phyloP scores from a whole-genome alignment of 2,888 invertebrate genomes.

The Beris chalybata region DNA sequence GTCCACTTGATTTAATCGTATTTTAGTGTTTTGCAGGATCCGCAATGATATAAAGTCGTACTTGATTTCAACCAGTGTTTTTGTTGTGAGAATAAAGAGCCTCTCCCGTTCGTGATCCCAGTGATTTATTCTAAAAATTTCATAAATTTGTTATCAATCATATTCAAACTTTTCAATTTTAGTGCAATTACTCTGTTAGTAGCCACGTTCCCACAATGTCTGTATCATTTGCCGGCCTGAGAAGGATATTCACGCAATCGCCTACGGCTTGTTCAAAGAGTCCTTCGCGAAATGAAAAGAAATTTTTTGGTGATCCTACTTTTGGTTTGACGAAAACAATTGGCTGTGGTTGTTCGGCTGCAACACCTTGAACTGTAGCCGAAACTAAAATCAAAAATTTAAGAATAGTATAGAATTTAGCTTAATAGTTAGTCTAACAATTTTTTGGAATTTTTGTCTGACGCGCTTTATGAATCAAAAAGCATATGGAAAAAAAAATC shows the following conservation, averaged over 20 bases:
- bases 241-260: constrained; percentile 67
- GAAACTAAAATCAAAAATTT: constrained; percentile 2
- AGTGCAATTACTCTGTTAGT: constrained; percentile 71
- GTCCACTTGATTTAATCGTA: constrained; percentile 69
- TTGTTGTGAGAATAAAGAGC: constrained; percentile 73
- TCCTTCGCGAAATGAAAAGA: constrained; percentile 73
- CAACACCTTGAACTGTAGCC: not conserved
- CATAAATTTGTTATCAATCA: not conserved
- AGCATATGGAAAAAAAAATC: no score
- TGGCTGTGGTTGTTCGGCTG: constrained; percentile 13
- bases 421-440: no score
- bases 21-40: constrained; percentile 69
- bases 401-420: no score
- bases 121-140: constrained; percentile 70
- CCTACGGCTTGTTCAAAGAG: constrained; percentile 73
- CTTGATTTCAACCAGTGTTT: constrained; percentile 72
- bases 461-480: no score
- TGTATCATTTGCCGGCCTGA: constrained; percentile 70
- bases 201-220: constrained; percentile 75
- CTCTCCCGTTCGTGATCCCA: constrained; percentile 88
- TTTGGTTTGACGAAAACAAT: constrained; percentile 26
- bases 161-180: not conserved
- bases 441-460: no score
- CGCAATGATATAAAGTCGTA: constrained; percentile 85
- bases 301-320: constrained; percentile 47